These are phyloP conservation scores for Aphaenogaster ashmeadi DNA, from an alignment of 1,140 invertebrate species.

Conservation along the genomic window DNA sequence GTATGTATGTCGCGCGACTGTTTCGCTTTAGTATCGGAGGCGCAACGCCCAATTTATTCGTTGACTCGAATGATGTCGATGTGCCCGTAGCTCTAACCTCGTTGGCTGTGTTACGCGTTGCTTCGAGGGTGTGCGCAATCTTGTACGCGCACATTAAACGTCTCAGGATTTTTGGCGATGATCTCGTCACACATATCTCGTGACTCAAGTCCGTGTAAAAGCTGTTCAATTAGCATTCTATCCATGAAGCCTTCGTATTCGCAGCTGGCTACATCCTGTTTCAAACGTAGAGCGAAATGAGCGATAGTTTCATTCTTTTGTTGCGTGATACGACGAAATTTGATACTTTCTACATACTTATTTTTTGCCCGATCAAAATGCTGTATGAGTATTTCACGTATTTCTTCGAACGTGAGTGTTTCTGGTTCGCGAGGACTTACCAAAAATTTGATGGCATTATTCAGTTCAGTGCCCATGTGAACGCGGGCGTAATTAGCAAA, in stretches of 20 bases:
- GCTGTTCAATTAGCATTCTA: constrained; percentile 24
- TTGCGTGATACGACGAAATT: background rate
- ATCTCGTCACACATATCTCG: background rate
- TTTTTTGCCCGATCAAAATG: constrained; percentile 16
- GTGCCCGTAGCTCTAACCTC: background rate
- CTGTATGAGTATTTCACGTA: too few relatives aligned
- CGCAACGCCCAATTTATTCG: too few relatives aligned
- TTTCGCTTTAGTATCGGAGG: too few relatives aligned
- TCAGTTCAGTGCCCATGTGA: too few relatives aligned
- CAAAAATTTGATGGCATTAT: too few relatives aligned
- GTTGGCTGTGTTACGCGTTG: background rate
- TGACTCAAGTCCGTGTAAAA: background rate
- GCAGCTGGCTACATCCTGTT: background rate
- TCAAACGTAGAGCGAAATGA: background rate
- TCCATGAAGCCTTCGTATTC: constrained; percentile 25
- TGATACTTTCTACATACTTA: constrained; percentile 16
- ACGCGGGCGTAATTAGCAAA: too few relatives aligned
- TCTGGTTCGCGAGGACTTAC: too few relatives aligned
- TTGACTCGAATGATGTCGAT: too few relatives aligned
- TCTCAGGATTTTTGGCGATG: background rate
- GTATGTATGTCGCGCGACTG: too few relatives aligned
- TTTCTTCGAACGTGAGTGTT: too few relatives aligned
- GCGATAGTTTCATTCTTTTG: background rate
- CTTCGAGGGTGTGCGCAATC: background rate
- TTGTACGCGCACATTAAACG: background rate